Conservation (phyloP, 2,888 invertebrate species). For the Drosophila falleni region DNA sequence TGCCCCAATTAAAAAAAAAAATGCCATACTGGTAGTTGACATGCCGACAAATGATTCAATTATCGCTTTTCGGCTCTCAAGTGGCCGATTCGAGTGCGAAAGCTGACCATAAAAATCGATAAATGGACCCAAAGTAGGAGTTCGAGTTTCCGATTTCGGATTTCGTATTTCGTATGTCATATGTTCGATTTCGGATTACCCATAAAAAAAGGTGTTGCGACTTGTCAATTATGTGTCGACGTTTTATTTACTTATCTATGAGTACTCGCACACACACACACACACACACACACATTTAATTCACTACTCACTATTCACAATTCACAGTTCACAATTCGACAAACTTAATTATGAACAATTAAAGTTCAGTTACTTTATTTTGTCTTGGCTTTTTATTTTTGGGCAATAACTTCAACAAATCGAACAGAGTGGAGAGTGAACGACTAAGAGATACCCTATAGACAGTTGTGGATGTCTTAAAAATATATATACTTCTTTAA, state of each 20-base stretch:
- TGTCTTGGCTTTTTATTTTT: constrained; percentile 45
- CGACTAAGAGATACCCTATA: background rate
- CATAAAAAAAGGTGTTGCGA: constrained; percentile 35
- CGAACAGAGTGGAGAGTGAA: background rate
- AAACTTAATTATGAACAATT: constrained; percentile 79
- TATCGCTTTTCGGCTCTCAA: constrained; percentile 56
- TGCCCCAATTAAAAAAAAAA: constrained; percentile 22
- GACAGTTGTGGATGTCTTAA: background rate
- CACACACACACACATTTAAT: constrained; percentile 20
- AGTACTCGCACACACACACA: constrained; percentile 42
- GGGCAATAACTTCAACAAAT: constrained; percentile 47
- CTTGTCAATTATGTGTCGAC: constrained; percentile 75
- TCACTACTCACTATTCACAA: constrained; percentile 12
- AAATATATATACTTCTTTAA: background rate
- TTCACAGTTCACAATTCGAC: constrained; percentile 45
- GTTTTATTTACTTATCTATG: constrained; percentile 70
- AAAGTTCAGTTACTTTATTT: constrained; percentile 69
- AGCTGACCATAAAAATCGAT: constrained; percentile 64
- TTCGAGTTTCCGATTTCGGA: background rate
- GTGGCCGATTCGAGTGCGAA: constrained; percentile 69
- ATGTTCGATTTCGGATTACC: constrained; percentile 49
- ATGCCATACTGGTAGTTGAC: constrained; percentile 59
- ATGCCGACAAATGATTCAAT: constrained; percentile 72
- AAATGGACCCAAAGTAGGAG: constrained; percentile 29
- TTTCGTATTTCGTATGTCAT: background rate